Percentiles rank a stretch among this genome's conserved stretches.
Evolutionary conservation across 2,888 invertebrate genomes (phyloP).

Genomic region (Dasypolia templi): DNA sequence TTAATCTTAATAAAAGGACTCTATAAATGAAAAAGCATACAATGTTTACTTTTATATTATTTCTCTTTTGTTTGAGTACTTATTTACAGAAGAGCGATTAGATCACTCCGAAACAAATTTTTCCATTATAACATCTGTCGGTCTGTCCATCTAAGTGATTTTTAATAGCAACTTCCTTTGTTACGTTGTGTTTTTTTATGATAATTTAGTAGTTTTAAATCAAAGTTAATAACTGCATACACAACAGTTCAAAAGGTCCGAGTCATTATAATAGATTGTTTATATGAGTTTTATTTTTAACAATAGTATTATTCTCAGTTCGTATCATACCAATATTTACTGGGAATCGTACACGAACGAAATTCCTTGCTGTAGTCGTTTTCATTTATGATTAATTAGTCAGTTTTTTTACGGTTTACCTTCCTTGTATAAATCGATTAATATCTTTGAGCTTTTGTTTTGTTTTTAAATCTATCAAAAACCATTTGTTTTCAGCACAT

Average conservation of each 20-base stretch:
- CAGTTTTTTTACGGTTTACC: slow-evolving; percentile 17
- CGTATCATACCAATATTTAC: slow-evolving; percentile 1
- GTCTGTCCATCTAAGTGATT: slow-evolving; percentile 76
- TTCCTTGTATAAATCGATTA: slow-evolving; percentile 13
- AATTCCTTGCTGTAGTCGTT: slow-evolving; percentile 9
- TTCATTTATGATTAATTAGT: slow-evolving; percentile 29
- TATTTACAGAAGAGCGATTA: slow-evolving; percentile 58
- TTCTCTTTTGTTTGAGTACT: slow-evolving; percentile 40
- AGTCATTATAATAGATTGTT: slow-evolving; percentile 60
- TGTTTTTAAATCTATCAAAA: slow-evolving; percentile 2
- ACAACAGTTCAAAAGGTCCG: slow-evolving; percentile 67
- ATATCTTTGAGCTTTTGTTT: slow-evolving; percentile 3
- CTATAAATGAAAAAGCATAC: slow-evolving; percentile 14
- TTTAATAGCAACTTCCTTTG: slow-evolving; percentile 81
- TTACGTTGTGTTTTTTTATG: slow-evolving; percentile 72
- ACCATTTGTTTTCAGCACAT: neutral
- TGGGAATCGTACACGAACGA: slow-evolving; percentile 19
- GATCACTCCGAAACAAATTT: slow-evolving; percentile 69
- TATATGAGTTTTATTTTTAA: slow-evolving; percentile 26
- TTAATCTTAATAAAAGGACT: slow-evolving; percentile 36
- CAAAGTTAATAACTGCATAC: slow-evolving; percentile 64
- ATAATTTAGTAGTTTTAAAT: slow-evolving; percentile 71
- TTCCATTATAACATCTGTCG: slow-evolving; percentile 69
- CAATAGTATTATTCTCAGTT: slow-evolving; percentile 16
- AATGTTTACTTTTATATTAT: slow-evolving; percentile 26